Evolutionary conservation across 2,113 vertebrate species (phyloP).

Genomic region (Seriola dumerili): DNA sequence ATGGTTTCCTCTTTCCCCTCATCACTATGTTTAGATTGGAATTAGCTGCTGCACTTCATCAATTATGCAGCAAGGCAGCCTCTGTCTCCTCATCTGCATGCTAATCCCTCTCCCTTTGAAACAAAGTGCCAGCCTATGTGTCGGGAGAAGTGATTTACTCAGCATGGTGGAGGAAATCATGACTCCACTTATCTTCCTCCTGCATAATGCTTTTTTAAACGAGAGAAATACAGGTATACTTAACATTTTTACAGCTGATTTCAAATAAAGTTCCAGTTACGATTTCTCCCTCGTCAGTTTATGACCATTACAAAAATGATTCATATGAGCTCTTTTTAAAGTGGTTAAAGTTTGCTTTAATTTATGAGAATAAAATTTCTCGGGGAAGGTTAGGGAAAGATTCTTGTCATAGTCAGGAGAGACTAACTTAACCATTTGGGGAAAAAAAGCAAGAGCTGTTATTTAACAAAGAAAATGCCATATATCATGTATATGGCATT

Average conservation of each 20-base stretch:
- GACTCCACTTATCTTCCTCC: slow-evolving; percentile 20
- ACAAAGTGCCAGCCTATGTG: slow-evolving; percentile 53
- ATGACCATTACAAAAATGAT: background rate
- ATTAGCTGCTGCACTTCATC: slow-evolving; percentile 72
- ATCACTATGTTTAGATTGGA: slow-evolving; percentile 69
- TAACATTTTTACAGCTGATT: background rate
- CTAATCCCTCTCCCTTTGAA: slow-evolving; percentile 53
- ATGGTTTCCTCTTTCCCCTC: slow-evolving; percentile 69
- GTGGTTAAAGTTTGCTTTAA: too few species aligned
- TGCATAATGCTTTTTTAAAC: background rate
- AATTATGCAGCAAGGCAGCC: slow-evolving; percentile 72
- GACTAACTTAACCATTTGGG: too few species aligned
- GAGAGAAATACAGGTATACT: background rate
- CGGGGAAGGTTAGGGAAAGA: background rate
- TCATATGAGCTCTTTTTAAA: background rate
- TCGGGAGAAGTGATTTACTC: slow-evolving; percentile 36
- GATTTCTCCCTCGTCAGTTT: background rate
- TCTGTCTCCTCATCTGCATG: slow-evolving; percentile 57
- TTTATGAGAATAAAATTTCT: background rate
- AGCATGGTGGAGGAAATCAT: slow-evolving; percentile 21
- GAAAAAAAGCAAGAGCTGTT: too few species aligned
- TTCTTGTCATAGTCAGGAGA: background rate
- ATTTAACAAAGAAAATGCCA: too few species aligned
- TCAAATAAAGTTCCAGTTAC: background rate
- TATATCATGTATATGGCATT: too few species aligned